phyloP scores from a whole-genome alignment of 1,140 invertebrate genomes.

The Scaptomyza montana region DNA sequence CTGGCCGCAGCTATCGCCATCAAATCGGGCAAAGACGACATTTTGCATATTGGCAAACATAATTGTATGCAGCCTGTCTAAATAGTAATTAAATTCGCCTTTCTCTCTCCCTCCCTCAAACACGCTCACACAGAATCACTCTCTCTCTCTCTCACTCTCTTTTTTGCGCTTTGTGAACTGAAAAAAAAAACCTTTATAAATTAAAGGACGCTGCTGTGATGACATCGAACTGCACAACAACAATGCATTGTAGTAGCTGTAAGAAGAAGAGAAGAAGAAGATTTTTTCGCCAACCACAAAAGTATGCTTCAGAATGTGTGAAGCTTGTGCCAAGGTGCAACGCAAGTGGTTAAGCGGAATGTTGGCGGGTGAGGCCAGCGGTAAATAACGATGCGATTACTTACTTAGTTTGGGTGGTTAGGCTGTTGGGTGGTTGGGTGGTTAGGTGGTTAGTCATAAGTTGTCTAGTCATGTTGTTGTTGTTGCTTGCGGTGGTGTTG shows the following conservation, averaged over 20 bases:
- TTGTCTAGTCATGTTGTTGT: conserved; percentile 14
- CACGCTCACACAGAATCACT: no score
- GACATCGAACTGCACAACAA: conserved; percentile 3
- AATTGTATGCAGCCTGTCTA: conserved; percentile 54
- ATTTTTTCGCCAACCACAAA: conserved; percentile 46
- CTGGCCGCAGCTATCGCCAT: conserved; percentile 69
- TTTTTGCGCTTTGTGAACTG: conserved; percentile 17
- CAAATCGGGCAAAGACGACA: conserved; percentile 58
- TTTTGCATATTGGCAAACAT: conserved; percentile 20
- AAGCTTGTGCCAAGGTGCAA: conserved; percentile 18
- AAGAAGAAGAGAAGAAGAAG: neutral
- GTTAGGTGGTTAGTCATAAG: neutral
- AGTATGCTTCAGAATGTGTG: conserved; percentile 73
- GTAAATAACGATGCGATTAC: conserved; percentile 57
- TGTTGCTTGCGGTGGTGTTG: conserved; percentile 20
- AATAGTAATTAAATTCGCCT: conserved; percentile 67
- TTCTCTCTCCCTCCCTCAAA: conserved; percentile 4
- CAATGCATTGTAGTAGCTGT: neutral
- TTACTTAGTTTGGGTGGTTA: conserved; percentile 27
- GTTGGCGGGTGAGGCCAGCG: conserved; percentile 11
- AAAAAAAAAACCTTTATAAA: conserved; percentile 23
- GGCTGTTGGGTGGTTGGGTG: neutral
- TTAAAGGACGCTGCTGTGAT: neutral
- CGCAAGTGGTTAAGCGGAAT: neutral
- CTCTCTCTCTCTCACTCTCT: neutral